phyloP scores from a whole-genome alignment of 2,113 vertebrate species.

The Burhinus bistriatus region DNA sequence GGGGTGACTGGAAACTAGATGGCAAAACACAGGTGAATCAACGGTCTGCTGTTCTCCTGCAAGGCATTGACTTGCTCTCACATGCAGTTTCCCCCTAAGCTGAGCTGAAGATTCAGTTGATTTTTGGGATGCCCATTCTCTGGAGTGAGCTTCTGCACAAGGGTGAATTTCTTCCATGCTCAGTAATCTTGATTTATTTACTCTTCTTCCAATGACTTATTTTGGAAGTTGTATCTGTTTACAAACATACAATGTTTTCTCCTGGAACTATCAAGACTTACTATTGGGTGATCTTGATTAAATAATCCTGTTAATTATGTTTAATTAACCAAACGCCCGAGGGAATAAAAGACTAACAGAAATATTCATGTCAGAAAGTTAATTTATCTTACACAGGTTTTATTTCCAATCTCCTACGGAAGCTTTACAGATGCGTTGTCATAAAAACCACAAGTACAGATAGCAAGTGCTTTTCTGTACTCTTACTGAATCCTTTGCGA shows the following conservation, averaged over 20 bases:
- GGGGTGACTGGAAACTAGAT: background rate
- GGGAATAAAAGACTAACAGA: background rate
- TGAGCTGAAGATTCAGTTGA: background rate
- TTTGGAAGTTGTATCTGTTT: background rate
- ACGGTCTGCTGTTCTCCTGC: background rate
- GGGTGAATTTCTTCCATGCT: background rate
- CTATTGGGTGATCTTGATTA: background rate
- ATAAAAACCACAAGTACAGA: background rate
- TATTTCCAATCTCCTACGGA: background rate
- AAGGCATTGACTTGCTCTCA: background rate
- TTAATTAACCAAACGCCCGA: background rate
- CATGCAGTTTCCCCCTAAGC: background rate
- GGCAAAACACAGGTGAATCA: background rate
- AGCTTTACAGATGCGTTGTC: background rate
- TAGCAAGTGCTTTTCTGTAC: background rate
- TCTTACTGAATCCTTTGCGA: background rate
- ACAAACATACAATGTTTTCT: background rate
- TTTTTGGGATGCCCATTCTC: background rate
- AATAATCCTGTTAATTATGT: background rate
- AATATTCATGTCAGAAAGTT: background rate
- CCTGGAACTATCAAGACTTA: background rate
- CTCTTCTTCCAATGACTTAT: background rate
- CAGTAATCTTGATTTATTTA: background rate
- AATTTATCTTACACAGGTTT: background rate
- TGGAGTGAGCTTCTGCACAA: background rate